A percentile compares a stretch with the other conserved stretches of the same genome.
phyloP scores from a whole-genome alignment of 2,113 vertebrate species.

The Sylvietta virens region DNA sequence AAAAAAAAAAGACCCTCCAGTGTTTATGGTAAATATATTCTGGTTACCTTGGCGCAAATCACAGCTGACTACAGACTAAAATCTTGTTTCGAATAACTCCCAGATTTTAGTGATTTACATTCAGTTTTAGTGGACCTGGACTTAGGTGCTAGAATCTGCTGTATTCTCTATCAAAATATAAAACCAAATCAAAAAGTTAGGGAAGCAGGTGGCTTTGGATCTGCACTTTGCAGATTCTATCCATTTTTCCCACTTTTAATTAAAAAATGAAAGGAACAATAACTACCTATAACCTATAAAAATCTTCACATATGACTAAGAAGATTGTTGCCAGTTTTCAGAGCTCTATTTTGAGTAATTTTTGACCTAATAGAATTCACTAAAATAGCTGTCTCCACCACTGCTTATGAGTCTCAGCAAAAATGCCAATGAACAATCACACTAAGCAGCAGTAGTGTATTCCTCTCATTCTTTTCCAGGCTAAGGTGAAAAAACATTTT shows the following conservation, averaged over 20 bases:
- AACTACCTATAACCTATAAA: background rate
- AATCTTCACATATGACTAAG: background rate
- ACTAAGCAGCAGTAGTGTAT: background rate
- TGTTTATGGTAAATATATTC: background rate
- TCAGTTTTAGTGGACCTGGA: background rate
- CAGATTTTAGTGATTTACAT: background rate
- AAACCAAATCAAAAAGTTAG: background rate
- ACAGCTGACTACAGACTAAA: background rate
- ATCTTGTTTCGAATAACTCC: background rate
- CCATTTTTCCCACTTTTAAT: background rate
- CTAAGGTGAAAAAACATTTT: background rate
- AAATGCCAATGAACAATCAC: background rate
- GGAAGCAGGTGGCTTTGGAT: background rate
- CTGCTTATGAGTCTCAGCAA: background rate
- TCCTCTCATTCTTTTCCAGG: background rate
- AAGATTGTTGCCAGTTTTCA: background rate
- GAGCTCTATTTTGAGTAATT: background rate
- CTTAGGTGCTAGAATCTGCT: background rate
- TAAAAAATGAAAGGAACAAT: background rate
- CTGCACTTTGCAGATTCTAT: background rate
- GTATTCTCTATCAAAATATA: background rate
- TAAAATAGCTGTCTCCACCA: background rate
- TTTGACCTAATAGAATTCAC: background rate
- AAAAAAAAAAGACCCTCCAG: background rate
- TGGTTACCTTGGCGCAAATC: background rate